Base-by-base conservation (phyloP, 2,888 invertebrate species). In the Syrista parreyssii region DNA sequence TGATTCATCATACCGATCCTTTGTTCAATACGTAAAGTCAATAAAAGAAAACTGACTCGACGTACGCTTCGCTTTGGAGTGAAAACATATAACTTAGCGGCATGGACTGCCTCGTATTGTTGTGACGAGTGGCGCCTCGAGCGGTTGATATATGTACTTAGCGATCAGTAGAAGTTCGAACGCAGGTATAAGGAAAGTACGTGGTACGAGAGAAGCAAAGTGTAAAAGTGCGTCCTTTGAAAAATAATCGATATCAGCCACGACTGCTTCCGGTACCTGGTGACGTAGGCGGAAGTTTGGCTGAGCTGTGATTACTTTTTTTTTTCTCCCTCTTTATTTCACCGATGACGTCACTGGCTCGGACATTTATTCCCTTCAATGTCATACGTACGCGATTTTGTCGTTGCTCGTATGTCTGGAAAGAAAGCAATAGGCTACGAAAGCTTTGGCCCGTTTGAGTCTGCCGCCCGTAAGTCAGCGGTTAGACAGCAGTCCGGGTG, bases 341-440 rank as follows among this genome's bases (percentile, higher is more conserved):
- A 9, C 15, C 1, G 9, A 55, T 23, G 23, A 55, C 40, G 40
- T 40, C 9, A 55, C 55, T 55, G 55, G 23, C 15, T 23, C 23
- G 6, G 9, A 23, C 23, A 2, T 36, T 40, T 4, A 4, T 40
- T 15, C 4, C 15, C 9, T 23, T 9, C 23, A 55, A 55, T 55
- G 9, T 9, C 40, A 15, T 9, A 1, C 15, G 40, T 23, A 23
- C 40, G 23, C 23, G 40, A 55, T 55, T 9, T 9, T 23, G 23
- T 23, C 23, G 15, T 3, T 23, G 23, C 55, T 9, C 6, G 0
- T 9, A 23, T 9, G 55, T 9, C 96, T 96, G 93, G n/a, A 92
- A 92, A 73, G 83, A 82, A 82, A 80, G n/a, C 77, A 77, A 68
- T 12, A 1, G 69, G 68, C 34, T 34, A 30, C 15, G 23, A 2